phyloP scores from a whole-genome alignment of 2,888 invertebrate species.

The Eilema caniola region DNA sequence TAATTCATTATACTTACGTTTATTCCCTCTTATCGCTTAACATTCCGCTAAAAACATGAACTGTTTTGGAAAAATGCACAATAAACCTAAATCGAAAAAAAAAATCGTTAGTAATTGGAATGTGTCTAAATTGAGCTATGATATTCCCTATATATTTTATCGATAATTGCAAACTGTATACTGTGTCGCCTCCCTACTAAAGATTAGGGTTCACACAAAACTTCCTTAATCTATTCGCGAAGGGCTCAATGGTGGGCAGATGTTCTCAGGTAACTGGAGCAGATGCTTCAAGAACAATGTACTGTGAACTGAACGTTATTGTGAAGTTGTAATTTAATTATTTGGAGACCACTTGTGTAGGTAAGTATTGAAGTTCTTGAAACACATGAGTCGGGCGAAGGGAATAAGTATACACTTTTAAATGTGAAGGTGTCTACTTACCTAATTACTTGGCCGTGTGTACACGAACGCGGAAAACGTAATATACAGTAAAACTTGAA shows the following conservation, averaged over 20 bases:
- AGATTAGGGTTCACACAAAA: slow-evolving; percentile 76
- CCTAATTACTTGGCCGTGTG: too few relatives aligned
- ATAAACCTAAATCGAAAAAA: too few relatives aligned
- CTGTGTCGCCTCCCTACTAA: slow-evolving; percentile 59
- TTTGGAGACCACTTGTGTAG: slow-evolving; percentile 49
- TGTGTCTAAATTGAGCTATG: not conserved
- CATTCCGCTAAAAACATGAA: too few relatives aligned
- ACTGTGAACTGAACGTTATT: slow-evolving; percentile 56
- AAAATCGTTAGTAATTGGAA: too few relatives aligned
- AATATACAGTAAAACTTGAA: not conserved
- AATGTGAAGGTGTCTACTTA: too few relatives aligned
- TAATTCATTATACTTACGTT: not conserved
- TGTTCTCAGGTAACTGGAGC: slow-evolving; percentile 80
- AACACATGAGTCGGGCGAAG: too few relatives aligned
- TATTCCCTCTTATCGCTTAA: too few relatives aligned
- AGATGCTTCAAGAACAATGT: slow-evolving; percentile 76
- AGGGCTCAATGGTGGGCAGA: slow-evolving; percentile 75
- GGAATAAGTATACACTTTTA: too few relatives aligned
- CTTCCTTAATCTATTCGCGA: slow-evolving; percentile 77
- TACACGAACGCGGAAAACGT: too few relatives aligned
- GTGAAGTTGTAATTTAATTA: slow-evolving; percentile 79
- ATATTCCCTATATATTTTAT: slow-evolving; percentile 2
- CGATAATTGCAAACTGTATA: not conserved
- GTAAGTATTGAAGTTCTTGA: slow-evolving; percentile 25
- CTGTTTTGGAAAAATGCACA: too few relatives aligned